Base-by-base conservation (phyloP, 2,113 vertebrate genomes). In the Thamnophis sirtalis region DNA sequence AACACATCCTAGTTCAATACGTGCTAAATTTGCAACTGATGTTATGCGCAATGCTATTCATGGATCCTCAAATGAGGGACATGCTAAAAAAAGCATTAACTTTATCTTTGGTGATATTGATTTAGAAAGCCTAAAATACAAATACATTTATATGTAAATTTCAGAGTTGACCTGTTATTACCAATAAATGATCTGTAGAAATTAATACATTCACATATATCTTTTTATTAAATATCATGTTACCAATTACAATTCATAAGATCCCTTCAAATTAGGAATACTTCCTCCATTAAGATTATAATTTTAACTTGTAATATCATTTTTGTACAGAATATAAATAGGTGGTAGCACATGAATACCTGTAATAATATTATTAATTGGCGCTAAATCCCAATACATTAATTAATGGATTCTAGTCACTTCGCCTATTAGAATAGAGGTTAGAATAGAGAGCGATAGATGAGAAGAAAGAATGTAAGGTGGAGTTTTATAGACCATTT, bases 11-110 rank as follows among this genome's bases (percentile, higher is more conserved):
- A 53, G 94, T 51, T 96, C 96, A 28, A 86, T 97, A 92, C 88
- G 94, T 56, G 97, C 95, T 91, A 95, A 94, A 73, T 96, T 97
- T 94, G 96, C 96, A n/a, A 54, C 56, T 0, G 94, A 96, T 80
- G 90, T 96, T 95, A 93, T 96, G 93, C 92, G 58, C 43, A 97
- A 97, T 85, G 96, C 96, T 89, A 95, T 97, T 92, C 96, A 97
- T 0, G 96, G 96, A 48, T 87, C 97, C 73, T 95, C 97, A 53
- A 84, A 8, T 90, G 0, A 0, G 90, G 91, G 96, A 55, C 93
- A 96, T 0, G 96, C 96, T 26, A 0, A 28, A 89, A 1, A 89
- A 53, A 95, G 38, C 51, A 97, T 96, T 84, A 9, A 89, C 0
- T 96, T 88, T 0, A 4, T 68, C 11, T 97, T 96, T 96, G 97